A percentile compares a stretch with the other conserved stretches of the same genome.
Evolutionary conservation across 2,797 vertebrate genomes (phyloP).

Genomic region (Dipus sagitta): DNA sequence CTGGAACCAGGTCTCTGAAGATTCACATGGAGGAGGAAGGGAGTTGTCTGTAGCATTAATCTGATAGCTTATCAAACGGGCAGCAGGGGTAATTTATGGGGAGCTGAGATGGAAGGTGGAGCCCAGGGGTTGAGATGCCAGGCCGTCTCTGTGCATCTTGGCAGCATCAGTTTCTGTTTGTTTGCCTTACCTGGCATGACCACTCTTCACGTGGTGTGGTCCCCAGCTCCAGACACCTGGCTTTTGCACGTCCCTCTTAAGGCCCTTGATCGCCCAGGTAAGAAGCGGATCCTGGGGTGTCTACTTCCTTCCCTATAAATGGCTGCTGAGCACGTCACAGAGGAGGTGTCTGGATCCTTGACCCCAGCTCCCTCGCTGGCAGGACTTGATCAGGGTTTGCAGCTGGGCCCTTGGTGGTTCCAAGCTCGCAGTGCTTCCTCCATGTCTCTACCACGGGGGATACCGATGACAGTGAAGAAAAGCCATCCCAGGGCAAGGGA

Average conservation of each 20-base stretch:
- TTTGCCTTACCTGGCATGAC: not conserved
- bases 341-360: not conserved
- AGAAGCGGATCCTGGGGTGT: accelerated
- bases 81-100: not conserved
- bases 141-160: no score
- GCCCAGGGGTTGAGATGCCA: accelerated
- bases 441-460: accelerated
- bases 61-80: no score
- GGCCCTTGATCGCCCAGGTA: accelerated
- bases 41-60: no score
- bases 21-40: not conserved
- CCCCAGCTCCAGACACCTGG: accelerated
- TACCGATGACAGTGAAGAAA: accelerated
- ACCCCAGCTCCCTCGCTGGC: accelerated
- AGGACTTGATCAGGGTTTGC: not conserved
- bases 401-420: accelerated
- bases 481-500: accelerated
- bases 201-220: not conserved
- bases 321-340: not conserved
- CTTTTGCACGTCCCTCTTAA: accelerated
- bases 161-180: no score
- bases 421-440: not conserved
- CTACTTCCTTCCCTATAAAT: no score
- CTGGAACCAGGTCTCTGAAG: not conserved
- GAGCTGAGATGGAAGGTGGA: accelerated